Base-by-base conservation (phyloP, 2,888 invertebrate genomes). In the Archaeoteleia sp. region DNA sequence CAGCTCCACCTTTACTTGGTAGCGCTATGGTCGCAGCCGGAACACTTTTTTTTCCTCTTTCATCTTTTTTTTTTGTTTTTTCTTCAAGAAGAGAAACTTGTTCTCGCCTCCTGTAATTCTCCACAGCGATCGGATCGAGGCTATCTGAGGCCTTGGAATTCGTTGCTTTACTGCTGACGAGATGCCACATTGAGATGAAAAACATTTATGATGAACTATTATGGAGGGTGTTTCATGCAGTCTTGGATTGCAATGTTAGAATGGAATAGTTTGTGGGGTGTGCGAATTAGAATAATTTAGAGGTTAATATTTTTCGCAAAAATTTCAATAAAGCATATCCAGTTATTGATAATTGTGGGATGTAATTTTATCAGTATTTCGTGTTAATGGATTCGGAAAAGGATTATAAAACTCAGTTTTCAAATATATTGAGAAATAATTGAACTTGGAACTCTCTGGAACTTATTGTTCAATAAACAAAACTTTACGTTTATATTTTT, bases 91-190 rank as follows among this genome's bases (percentile, higher is more conserved):
- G 12, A 67, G 55, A 67, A 20, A 67, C 67, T 67, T 62, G 62
- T 68, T 63, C 55, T 60, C 63, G 62, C 62, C 66, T 55, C 27
- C 62, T 67, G 63, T 60, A 67, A 67, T 68, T 71, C 61, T 57
- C 51, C 49, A 35, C 57, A 51, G 48, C 46, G 54, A 61, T 63
- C 58, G 40, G 58, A 62, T 61, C 57, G 35, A 46, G 57, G 58
- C 55, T 70, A 62, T 67, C 62, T 43, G 48, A 48, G 48, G 54
- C 62, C 66, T 70, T 54, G 54, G 54, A 43, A 61, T 63, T 61
- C 45, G 62, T 45, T 39, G 35, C 61, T 57, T 62, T 58, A 55
- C 60, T 65, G 55, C 55, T 46, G 51, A 12, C 23, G 6, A 62
- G 70, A 68, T 61, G 67, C 40, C 55, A 43, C 39, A 55, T 67